phyloP scores from a whole-genome alignment of 2,797 vertebrate genomes.

The Sebastes vulpes region DNA sequence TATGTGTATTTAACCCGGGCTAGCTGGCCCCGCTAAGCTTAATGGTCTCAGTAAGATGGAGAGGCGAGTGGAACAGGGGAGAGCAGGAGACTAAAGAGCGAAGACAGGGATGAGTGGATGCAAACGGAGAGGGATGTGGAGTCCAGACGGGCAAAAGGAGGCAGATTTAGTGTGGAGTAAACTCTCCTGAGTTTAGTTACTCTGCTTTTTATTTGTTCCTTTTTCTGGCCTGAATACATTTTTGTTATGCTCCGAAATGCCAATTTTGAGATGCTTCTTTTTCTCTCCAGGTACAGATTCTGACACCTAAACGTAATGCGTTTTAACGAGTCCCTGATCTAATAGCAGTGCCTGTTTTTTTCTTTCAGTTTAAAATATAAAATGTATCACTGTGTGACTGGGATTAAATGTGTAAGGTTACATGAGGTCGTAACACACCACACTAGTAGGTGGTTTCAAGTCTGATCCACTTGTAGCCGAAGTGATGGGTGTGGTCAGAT shows the following conservation, averaged over 20 bases:
- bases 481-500: not conserved
- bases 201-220: not conserved
- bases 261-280: not conserved
- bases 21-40: constrained; percentile 37
- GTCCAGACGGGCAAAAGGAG: not conserved
- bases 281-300: not conserved
- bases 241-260: not conserved
- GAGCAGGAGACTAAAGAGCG: constrained; percentile 16
- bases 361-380: not conserved
- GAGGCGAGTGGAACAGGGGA: constrained; percentile 27
- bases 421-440: not conserved
- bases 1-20: constrained; percentile 72
- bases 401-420: not conserved
- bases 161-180: not conserved
- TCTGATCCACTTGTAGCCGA: not conserved
- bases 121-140: constrained; percentile 5
- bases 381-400: not conserved
- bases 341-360: not conserved
- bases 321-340: not conserved
- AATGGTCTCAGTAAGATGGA: constrained; percentile 41
- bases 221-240: not conserved
- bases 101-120: constrained; percentile 23
- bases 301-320: not conserved
- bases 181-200: not conserved
- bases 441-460: not conserved